phyloP scores from a whole-genome alignment of 2,113 vertebrate species.

The Caretta caretta region DNA sequence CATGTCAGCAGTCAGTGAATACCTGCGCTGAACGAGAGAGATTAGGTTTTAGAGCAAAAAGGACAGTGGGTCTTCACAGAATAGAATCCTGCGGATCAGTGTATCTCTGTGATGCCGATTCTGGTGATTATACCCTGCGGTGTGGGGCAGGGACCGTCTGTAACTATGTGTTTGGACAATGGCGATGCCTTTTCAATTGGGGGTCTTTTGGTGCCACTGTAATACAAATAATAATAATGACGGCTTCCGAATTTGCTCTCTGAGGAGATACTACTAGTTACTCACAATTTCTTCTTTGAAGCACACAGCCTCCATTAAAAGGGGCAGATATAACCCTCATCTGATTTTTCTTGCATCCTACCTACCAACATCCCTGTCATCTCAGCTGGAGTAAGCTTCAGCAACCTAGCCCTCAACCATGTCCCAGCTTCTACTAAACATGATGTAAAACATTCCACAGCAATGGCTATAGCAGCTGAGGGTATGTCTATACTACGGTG shows the following conservation, averaged over 20 bases:
- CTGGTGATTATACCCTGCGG: neutral
- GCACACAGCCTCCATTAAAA: neutral
- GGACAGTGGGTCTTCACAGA: neutral
- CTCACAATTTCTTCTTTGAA: neutral
- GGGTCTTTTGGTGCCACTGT: neutral
- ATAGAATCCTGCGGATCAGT: neutral
- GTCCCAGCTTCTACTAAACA: neutral
- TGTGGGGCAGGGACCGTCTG: neutral
- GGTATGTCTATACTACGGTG: neutral
- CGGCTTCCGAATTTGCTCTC: neutral
- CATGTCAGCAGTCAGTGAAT: neutral
- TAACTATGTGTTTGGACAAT: neutral
- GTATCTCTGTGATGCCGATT: neutral
- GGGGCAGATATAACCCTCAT: too few relatives aligned
- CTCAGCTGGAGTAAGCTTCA: neutral
- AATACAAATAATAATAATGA: fast-evolving
- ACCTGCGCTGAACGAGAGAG: neutral
- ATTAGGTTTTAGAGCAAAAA: neutral
- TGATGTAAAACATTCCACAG: neutral
- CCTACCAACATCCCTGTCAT: neutral
- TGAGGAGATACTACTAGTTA: neutral
- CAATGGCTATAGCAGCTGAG: neutral
- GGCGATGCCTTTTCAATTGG: too few relatives aligned
- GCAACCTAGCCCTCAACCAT: neutral
- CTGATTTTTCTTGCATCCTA: neutral